Evolutionary conservation across 2,113 vertebrate species (phyloP).

Genomic region (Hucho hucho): DNA sequence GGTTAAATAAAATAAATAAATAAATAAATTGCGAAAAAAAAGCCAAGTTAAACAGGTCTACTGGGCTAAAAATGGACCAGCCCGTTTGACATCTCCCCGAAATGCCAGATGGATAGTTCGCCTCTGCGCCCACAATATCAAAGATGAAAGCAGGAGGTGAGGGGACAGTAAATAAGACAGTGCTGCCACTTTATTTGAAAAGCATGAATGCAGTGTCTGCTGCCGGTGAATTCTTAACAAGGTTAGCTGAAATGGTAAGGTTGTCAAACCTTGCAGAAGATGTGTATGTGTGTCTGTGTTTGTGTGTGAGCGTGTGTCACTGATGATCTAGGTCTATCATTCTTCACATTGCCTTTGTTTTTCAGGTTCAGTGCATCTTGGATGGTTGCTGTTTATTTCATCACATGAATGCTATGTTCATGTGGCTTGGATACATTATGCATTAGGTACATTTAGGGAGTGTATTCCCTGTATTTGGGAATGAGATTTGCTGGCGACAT

Average conservation of each 20-base stretch:
- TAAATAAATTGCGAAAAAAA: no score
- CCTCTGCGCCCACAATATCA: slow-evolving; percentile 42
- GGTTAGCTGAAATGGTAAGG: slow-evolving; percentile 15
- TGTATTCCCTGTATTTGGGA: slow-evolving; percentile 81
- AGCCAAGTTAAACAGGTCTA: no score
- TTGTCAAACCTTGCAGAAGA: slow-evolving; percentile 2
- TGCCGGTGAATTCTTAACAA: slow-evolving; percentile 33
- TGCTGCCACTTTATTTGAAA: slow-evolving; percentile 38
- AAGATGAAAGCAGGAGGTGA: slow-evolving; percentile 25
- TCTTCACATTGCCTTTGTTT: neutral
- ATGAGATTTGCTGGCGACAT: slow-evolving; percentile 86
- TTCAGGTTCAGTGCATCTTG: slow-evolving; percentile 48
- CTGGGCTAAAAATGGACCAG: no score
- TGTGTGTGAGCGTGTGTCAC: neutral
- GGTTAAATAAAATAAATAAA: no score
- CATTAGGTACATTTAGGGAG: slow-evolving; percentile 83
- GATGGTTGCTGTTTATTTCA: slow-evolving; percentile 69
- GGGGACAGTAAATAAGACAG: slow-evolving; percentile 19
- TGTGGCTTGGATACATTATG: slow-evolving; percentile 83
- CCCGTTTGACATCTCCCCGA: no score
- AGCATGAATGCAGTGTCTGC: slow-evolving; percentile 35
- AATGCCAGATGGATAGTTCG: neutral
- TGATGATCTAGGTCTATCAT: no score
- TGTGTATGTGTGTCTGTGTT: slow-evolving; percentile 14
- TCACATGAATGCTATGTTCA: slow-evolving; percentile 76